Evolutionary conservation across 2,113 vertebrate species (phyloP), one percentile per base, ranked within the genome.

Genomic region (Rostratula benghalensis): DNA sequence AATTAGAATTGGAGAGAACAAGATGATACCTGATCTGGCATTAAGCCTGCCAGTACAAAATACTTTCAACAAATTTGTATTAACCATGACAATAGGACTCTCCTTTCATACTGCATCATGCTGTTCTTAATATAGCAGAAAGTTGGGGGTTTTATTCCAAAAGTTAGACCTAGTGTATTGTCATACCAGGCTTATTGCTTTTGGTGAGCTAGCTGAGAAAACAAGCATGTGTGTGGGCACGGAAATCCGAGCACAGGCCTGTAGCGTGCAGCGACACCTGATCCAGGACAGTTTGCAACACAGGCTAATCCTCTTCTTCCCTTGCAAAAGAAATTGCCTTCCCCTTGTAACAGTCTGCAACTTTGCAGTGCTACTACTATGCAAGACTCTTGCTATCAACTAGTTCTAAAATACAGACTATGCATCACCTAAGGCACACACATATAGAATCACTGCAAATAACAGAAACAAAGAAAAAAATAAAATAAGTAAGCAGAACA

Each of bases 1-100:
- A 95, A 95, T 96, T 95, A 96, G 94, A 95, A 93, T 84, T 39
- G 69, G 56, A 94, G 90, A 95, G 77, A 94, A 97, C 93, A 93
- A 95, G 94, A 94, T 87, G 94, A 96, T 82, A 96, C 89, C 89
- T 94, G 83, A 97, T 91, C 95, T 95, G 91, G 93, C 93, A 89
- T 60, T 91, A 95, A 95, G 77, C 77, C 77, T 95, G 80, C 30
- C 87, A 84, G 77, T 46, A 84, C 74, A 87, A 95, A 92, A 92
- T 35, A 87, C 65, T 84, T 82, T 14, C 35, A 90, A 81, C 7
- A 46, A 74, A 90, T 75, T 77, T 67, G n/a, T 83, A 64, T 30
- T 33, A 87, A 15, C 12, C 25, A 56, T 3, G 30, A 81, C 37
- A 94, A 63, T 0, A 78, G 56, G 80, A 54, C 37, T 54, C 60